Base-by-base conservation (phyloP, 2,797 vertebrate species). In the Tokudaia tokunoshimensis region DNA sequence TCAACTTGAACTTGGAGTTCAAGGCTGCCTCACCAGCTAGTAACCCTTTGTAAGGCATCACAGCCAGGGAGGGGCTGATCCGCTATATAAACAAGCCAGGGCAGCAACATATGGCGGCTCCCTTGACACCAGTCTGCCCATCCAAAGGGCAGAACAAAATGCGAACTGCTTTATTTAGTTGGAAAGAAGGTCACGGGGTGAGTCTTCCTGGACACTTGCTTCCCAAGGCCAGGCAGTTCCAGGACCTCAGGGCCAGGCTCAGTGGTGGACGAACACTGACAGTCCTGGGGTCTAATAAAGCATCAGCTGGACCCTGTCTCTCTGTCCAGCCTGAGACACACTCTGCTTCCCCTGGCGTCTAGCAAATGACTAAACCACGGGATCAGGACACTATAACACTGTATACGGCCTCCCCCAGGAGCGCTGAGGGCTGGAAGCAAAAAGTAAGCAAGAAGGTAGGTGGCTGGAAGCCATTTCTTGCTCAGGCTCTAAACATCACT, bases 91-190 rank as follows among this genome's bases (percentile, higher is more conserved):
- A 63, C 65, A 65, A 65, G 91, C 90, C 93, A 57, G 70, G 93
- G 6, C 10, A 0, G 52, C 92, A 65, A 59, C 96, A 44, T 3
- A 80, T 63, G 93, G 37, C 0, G 6, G 65, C 72, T 89, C 85
- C 92, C 87, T 44, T 10, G 34, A 93, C 0, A 50, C 96, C 94
- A 83, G 81, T 15, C 4, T 78, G 90, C 89, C 47, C 79, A 44
- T 72, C 67, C 92, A 86, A 44, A 79, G n/a, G 78, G 93, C 83
- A 85, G 81, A 13, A 34, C 87, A 34, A 82, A 94, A 85, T 19
- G 41, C 79, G 2, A 31, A 52, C 12, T 31, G 95, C 96, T 97
- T 94, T 95, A 94, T 91, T 95, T 88, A 91, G 94, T 84, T 1
- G 57, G 93, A 86, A 94, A 88, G 94, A 91, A 92, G 74, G 93